A percentile compares a stretch with the other conserved stretches of the same genome.
phyloP scores from a whole-genome alignment of 2,888 invertebrate genomes.

The Mesoligia furuncula region DNA sequence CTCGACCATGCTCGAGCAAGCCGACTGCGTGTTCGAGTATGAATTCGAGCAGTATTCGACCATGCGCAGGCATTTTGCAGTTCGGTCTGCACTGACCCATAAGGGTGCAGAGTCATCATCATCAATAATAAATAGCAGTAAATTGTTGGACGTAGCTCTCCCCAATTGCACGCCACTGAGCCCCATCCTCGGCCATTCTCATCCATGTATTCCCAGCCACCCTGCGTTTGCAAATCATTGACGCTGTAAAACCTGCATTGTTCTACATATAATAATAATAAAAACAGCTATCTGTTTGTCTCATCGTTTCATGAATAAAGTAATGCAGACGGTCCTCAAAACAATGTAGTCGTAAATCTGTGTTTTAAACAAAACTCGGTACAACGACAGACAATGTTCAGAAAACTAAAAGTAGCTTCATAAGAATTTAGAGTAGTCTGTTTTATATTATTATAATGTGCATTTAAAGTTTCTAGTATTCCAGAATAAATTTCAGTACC shows the following conservation, averaged over 20 bases:
- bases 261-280: conserved; percentile 40
- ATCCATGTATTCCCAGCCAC: not conserved
- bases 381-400: conserved; percentile 47
- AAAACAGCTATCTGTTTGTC: conserved; percentile 47
- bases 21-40: too few species aligned
- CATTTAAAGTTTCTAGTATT: conserved; percentile 5
- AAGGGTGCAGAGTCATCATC: not conserved
- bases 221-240: conserved; percentile 10
- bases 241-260: conserved; percentile 26
- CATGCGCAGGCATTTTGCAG: too few species aligned
- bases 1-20: too few species aligned
- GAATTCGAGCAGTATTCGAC: too few species aligned
- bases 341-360: conserved; percentile 60
- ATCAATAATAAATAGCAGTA: not conserved
- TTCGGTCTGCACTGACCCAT: too few species aligned
- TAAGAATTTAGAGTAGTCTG: not conserved
- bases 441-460: not conserved
- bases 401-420: conserved; percentile 29
- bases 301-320: conserved; percentile 58
- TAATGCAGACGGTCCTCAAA: conserved; percentile 54
- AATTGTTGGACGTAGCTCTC: not conserved
- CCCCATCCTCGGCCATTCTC: too few species aligned
- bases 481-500: too few species aligned
- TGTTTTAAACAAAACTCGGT: conserved; percentile 59
- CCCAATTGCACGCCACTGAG: not conserved